Evolutionary conservation across 2,888 invertebrate genomes (phyloP), one percentile per base, ranked within the genome.

Genomic region (Thera obeliscata): DNA sequence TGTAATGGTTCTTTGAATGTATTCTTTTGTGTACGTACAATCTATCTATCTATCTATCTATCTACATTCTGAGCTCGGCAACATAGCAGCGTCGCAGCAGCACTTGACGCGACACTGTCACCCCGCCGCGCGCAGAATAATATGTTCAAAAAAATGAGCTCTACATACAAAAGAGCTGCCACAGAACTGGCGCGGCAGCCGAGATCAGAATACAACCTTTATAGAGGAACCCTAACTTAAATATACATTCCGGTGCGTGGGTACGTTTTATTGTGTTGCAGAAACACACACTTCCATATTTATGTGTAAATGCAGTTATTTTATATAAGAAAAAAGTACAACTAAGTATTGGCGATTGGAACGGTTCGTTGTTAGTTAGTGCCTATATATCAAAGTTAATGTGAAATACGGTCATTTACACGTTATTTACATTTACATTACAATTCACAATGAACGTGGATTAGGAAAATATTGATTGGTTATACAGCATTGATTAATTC

Each of bases 351-450:
- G 56, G 63, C 22, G 57, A 61, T 61, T 57, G 61, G 43, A 61
- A 58, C 64, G 64, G 55, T 58, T 6, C 58, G 57, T 56, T 64
- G 61, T 58, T 48, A 63, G 12, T 57, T 41, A 57, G 48, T 12
- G 41, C 49, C 64, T 57, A 63, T 69, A 84, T 84, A 86, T 84
- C 80, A 83, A 83, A 81, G 80, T 81, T 79, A 80, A 83, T 83
- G 84, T 79, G 78, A 78, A 75, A 73, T 79, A 82, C 67, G 74
- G 80, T 66, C 70, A 67, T 65, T 71, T 74, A 69, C 70, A 73
- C 69, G 70, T 74, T 60, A 69, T 54, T 69, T 69, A 63, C 63
- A 69, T 69, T 48, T 63, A 62, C 56, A 70, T 73, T 73, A 71
- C 72, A 67, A 75, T 72, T 72, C 72, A 67, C 74, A 76, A 70